Base-by-base conservation (phyloP, 1,140 invertebrate species). In the Pygmarrhopalites habei region DNA sequence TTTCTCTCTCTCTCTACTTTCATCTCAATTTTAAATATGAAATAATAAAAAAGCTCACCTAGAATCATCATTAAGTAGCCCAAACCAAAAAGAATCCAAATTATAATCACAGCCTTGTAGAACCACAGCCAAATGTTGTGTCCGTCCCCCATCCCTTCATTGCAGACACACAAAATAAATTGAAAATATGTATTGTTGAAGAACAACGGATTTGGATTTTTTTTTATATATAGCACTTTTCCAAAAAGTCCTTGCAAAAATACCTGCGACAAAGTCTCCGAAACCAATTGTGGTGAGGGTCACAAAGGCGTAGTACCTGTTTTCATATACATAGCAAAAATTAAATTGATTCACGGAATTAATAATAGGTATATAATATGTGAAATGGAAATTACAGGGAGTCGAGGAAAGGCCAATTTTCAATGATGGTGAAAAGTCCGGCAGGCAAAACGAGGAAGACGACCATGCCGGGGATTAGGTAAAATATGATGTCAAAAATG, bases 281-380 rank as follows among this genome's bases (percentile, higher is more conserved):
- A 95, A 96, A 23, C 93, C 93, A 70, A 95, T 95, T 10, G 93
- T 96, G 0, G 91, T 90, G 2, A 95, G 80, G 0, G 91, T 92
- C 28, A 95, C 88, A 75, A 93, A 95, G 29, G 17, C 17, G 25
- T 39, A 60, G 7, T 35, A 30, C n/a, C n/a, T n/a, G n/a, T n/a
- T n/a, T n/a, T n/a, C n/a, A n/a, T n/a, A n/a, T n/a, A n/a, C n/a
- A n/a, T n/a, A n/a, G n/a, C n/a, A n/a, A n/a, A 2, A 17, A 7
- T 1, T 3, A 2, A 53, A 17, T 53, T 2, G 32, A 53, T 14
- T 17, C 28, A 0, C 19, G 32, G 4, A 2, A 2, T n/a, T 28
- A 32, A 1, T 53, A 29, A 19, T 17, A 0, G 0, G 43, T 32
- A 21, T 41, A 26, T 23, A 60, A 65, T 17, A 89, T 87, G 71